Percentiles rank a stretch among this genome's conserved stretches.
phyloP scores from a whole-genome alignment of 2,113 vertebrate species.

The Toxotes chatareus region DNA sequence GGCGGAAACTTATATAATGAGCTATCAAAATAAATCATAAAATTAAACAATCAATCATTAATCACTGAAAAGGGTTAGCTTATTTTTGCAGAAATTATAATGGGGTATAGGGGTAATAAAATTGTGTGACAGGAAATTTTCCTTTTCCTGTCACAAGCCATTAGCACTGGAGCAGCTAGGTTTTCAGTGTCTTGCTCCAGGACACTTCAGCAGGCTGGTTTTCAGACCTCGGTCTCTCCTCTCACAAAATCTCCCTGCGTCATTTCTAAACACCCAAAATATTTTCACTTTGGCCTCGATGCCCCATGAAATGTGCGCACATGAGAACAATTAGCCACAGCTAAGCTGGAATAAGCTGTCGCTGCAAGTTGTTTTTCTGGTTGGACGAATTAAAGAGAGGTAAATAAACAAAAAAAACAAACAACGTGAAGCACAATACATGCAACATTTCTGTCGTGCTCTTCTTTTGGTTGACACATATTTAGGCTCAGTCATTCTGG shows the following conservation, averaged over 20 bases:
- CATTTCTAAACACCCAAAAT: constrained; percentile 22
- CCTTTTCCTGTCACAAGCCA: background rate
- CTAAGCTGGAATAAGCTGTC: constrained; percentile 41
- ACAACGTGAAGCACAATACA: background rate
- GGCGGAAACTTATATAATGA: background rate
- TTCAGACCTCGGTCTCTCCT: background rate
- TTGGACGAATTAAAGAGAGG: background rate
- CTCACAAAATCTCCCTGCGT: constrained; percentile 12
- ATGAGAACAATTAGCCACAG: constrained; percentile 42
- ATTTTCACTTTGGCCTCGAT: constrained; percentile 38
- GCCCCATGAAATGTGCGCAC: constrained; percentile 15
- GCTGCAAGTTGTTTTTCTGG: constrained; percentile 38
- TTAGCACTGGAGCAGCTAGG: background rate
- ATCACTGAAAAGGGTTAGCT: background rate
- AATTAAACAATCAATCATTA: background rate
- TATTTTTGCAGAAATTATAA: background rate
- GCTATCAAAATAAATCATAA: too few relatives aligned
- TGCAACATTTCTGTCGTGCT: background rate
- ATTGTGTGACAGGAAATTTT: background rate
- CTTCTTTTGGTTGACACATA: background rate
- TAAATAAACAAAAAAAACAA: background rate
- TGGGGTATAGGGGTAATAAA: background rate
- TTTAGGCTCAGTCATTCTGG: background rate
- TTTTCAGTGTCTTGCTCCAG: background rate
- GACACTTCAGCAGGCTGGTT: background rate